Conservation (phyloP, 2,113 vertebrate species). For the Diphyllodes magnificus region DNA sequence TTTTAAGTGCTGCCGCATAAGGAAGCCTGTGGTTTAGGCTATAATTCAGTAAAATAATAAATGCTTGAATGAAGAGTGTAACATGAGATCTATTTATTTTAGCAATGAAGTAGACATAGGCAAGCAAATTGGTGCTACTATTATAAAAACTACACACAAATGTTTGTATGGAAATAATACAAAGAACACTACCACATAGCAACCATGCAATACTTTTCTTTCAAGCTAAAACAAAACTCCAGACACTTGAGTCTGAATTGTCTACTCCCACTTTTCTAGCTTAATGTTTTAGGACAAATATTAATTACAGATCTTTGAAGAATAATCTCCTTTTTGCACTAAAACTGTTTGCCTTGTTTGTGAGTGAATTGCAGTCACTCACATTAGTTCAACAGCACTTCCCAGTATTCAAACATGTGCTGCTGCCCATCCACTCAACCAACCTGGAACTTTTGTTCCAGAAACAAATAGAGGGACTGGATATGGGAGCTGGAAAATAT, state of each 20-base stretch:
- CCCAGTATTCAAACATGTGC: neutral
- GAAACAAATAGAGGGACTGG: neutral
- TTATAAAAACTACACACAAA: neutral
- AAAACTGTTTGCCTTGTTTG: neutral
- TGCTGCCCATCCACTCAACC: neutral
- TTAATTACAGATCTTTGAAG: neutral
- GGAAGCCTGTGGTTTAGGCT: neutral
- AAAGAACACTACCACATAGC: neutral
- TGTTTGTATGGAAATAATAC: neutral
- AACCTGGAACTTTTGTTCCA: neutral
- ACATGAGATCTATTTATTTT: neutral
- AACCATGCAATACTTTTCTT: neutral
- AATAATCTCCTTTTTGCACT: neutral
- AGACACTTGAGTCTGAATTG: neutral
- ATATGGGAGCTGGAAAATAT: neutral
- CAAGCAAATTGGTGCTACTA: neutral
- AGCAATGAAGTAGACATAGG: neutral
- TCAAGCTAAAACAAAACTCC: neutral
- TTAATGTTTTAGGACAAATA: neutral
- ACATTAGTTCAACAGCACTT: neutral
- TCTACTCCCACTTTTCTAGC: neutral
- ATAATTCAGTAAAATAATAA: neutral
- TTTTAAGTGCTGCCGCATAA: neutral
- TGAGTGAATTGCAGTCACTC: neutral
- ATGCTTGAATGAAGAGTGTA: neutral